These are phyloP conservation scores for Labeo catla DNA, from an alignment of 2,113 vertebrate genomes.

Conservation along the genomic window DNA sequence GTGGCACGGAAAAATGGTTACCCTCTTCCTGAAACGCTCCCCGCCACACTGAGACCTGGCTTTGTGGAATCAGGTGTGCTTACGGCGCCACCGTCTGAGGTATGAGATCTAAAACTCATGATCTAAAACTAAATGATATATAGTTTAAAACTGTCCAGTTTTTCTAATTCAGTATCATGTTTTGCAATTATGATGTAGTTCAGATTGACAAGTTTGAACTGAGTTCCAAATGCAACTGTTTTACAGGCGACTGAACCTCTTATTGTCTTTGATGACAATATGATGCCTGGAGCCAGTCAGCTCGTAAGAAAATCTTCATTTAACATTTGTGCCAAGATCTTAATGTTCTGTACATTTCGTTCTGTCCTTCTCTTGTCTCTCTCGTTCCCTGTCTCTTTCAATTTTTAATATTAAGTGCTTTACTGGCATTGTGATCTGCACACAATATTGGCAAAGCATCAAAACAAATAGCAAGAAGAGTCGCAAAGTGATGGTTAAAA, in stretches of 20 bases:
- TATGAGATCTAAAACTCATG: slow-evolving; percentile 30
- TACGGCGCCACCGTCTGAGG: slow-evolving; percentile 60
- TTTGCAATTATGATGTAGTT: neutral
- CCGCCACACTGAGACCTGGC: slow-evolving; percentile 81
- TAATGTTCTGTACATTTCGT: neutral
- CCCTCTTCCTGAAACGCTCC: slow-evolving; percentile 96
- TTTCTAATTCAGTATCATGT: neutral
- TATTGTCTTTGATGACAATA: slow-evolving; percentile 72
- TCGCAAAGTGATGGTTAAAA: neutral
- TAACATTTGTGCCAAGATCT: slow-evolving; percentile 7
- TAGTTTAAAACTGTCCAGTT: neutral
- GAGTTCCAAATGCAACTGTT: neutral
- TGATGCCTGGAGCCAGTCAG: slow-evolving; percentile 43
- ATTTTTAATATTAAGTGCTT: neutral
- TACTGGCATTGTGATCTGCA: neutral
- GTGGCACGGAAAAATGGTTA: slow-evolving; percentile 98
- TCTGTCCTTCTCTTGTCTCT: neutral
- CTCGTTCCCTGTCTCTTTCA: neutral
- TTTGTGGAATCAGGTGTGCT: slow-evolving; percentile 72
- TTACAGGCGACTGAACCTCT: slow-evolving; percentile 70
- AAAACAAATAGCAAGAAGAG: neutral
- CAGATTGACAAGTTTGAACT: neutral
- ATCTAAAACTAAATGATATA: too few species aligned
- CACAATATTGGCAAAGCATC: neutral
- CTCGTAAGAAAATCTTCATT: slow-evolving; percentile 53